Base-by-base conservation (phyloP, 2,797 vertebrate genomes). In the Phalanger gymnotis region DNA sequence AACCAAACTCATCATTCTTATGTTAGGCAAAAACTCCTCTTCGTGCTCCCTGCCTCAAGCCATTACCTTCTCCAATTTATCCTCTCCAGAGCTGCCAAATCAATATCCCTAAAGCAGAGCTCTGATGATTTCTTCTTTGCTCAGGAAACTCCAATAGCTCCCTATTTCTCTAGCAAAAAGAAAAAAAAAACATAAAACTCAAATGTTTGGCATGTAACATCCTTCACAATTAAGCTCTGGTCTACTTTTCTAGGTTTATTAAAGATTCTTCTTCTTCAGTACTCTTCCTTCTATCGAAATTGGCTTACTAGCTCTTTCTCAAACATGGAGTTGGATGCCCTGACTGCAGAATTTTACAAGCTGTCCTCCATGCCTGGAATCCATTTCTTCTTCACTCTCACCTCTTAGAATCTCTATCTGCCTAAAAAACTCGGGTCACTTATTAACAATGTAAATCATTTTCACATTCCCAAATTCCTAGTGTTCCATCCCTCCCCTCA, bases 141-240 rank as follows among this genome's bases (percentile, higher is more conserved):
- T 25, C 47, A 92, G 87, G 92, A 92, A 97, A 97, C 94, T 56
- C 91, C 40, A 87, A 2, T 27, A 10, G 13, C 40, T 87, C 25
- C 40, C 22, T 87, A 87, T 87, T 87, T 51, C 73, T 87, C 40
- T 87, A 87, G 25, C 19, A 11, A 87, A 51, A 87, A 51, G 7
- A 11, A 27, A 11, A 22, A 40, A 81, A 47, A 73, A 40, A 5
- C 0, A 40, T 7, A 73, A 2, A 40, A 40, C 5, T 22, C 16
- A 2, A 66, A 73, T 47, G 9, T 87, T 27, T 40, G 73, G 27
- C 2, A 27, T 47, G 47, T 47, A 25, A 47, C 0, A 27, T 47
- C 1, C 22, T 51, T 87, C 10, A 47, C 66, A 87, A 87, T 87
- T 9, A 11, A 87, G 9, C 0, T 47, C 4, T 73, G 2, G 5